Evolutionary conservation across 1,140 invertebrate genomes (phyloP).

Genomic region (Caenorhabditis tropicalis): DNA sequence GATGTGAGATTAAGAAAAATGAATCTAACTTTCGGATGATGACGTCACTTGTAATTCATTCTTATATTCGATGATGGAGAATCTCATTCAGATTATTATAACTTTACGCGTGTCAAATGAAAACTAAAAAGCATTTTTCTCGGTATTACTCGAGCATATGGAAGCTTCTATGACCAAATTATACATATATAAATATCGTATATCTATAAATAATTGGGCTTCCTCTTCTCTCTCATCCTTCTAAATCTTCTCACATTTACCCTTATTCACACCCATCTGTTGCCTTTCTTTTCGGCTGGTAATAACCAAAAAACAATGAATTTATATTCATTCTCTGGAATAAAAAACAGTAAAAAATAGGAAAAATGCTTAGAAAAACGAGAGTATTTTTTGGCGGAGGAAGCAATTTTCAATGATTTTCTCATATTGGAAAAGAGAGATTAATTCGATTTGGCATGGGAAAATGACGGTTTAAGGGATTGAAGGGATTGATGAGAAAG

Average conservation of each 20-base stretch:
- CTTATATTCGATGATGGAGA: too few species aligned
- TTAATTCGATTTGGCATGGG: conserved; percentile 23
- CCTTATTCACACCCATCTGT: background rate
- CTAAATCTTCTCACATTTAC: conserved; percentile 42
- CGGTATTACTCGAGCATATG: conserved; percentile 1
- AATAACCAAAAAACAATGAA: background rate
- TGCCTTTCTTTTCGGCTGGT: background rate
- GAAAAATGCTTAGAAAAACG: too few species aligned
- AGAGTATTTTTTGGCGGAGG: background rate
- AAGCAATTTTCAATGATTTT: conserved; percentile 8
- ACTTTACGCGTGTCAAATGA: background rate
- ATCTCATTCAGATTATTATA: too few species aligned
- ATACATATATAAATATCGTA: conserved; percentile 37
- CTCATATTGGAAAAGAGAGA: background rate
- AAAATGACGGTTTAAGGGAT: background rate
- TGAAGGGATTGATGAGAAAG: background rate
- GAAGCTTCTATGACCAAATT: background rate
- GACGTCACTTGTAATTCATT: background rate
- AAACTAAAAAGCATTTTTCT: background rate
- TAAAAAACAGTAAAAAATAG: background rate
- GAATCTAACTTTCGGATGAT: background rate
- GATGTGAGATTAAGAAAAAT: background rate
- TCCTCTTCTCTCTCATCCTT: background rate
- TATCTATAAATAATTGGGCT: conserved; percentile 40
- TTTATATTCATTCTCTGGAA: background rate